Conservation (phyloP, 2,888 invertebrate species). For the Lymantria monacha region DNA sequence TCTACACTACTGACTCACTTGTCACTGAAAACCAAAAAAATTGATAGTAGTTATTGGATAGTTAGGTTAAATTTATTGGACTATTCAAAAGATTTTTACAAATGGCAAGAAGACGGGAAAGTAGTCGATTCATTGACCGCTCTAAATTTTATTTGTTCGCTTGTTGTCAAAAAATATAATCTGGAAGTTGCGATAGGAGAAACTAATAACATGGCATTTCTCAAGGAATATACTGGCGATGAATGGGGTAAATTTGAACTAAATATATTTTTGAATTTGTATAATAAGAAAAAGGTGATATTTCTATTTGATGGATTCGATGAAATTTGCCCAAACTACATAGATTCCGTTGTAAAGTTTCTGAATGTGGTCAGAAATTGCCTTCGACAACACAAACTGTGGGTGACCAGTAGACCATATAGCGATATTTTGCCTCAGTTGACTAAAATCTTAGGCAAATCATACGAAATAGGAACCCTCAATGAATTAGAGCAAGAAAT, state of each 20-base stretch:
- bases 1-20: slow-evolving; percentile 15
- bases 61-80: slow-evolving; percentile 12
- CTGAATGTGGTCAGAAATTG: slow-evolving; percentile 4
- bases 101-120: not conserved
- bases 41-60: slow-evolving; percentile 6
- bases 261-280: slow-evolving; percentile 18
- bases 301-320: slow-evolving; percentile 12
- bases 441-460: slow-evolving; percentile 3
- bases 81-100: not conserved
- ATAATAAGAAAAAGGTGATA: slow-evolving; percentile 13
- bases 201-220: not conserved
- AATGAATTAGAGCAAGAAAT: slow-evolving; percentile 6
- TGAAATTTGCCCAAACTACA: slow-evolving; percentile 24
- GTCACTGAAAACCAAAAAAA: slow-evolving; percentile 2
- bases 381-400: slow-evolving; percentile 9
- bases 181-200: not conserved
- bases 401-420: slow-evolving; percentile 26
- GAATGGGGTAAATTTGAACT: slow-evolving; percentile 1
- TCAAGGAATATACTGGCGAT: not conserved
- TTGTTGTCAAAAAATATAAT: not conserved
- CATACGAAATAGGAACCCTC: slow-evolving; percentile 8
- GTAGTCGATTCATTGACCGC: not conserved
- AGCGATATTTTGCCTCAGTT: slow-evolving; percentile 12
- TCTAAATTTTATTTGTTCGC: not conserved
- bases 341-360: slow-evolving; percentile 9